Conservation (phyloP, 2,797 vertebrate genomes). For the Pseudochirops cupreus region DNA sequence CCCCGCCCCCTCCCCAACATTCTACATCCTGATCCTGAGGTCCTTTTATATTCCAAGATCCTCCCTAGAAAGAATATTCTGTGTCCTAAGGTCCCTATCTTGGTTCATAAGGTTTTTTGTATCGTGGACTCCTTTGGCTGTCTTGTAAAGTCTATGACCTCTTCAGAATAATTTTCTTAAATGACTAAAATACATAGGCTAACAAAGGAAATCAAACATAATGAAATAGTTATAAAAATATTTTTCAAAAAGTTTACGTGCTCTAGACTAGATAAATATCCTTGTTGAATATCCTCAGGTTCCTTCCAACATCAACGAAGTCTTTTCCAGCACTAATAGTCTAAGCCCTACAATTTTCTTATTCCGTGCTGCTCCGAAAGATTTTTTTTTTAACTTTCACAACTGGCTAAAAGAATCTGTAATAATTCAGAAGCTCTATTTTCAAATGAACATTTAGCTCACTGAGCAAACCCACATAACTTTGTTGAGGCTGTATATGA, state of each 20-base stretch:
- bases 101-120: neutral
- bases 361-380: neutral
- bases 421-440: neutral
- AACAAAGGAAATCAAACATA: neutral
- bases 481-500: neutral
- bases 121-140: neutral
- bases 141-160: neutral
- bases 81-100: neutral
- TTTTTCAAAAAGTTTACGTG: neutral
- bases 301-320: neutral
- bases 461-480: neutral
- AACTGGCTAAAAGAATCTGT: neutral
- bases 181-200: neutral
- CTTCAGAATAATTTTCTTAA: neutral
- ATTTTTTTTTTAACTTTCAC: neutral
- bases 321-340: neutral
- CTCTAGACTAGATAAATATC: neutral
- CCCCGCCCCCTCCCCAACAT: neutral
- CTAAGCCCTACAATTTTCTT: neutral
- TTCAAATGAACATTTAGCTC: neutral
- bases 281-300: neutral
- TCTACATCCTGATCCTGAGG: neutral
- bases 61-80: neutral
- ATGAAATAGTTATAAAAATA: neutral
- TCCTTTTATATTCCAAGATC: neutral